These are phyloP conservation scores for Oryctolagus cuniculus DNA, from an alignment of 2,113 vertebrate species.

Conservation along the genomic window DNA sequence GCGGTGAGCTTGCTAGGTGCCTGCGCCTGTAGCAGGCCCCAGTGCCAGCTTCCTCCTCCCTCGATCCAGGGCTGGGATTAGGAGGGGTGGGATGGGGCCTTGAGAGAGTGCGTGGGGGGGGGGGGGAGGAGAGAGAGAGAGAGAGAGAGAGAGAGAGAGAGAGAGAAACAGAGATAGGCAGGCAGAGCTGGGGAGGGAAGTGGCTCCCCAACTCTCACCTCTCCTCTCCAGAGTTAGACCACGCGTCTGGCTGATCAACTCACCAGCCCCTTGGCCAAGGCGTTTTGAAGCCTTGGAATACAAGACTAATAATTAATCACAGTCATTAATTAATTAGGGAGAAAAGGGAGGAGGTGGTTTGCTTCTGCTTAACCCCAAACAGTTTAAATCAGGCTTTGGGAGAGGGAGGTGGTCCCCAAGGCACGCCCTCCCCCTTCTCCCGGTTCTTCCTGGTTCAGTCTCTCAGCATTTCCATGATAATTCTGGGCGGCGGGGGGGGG, in stretches of 20 bases:
- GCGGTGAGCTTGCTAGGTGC: background rate
- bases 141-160: background rate
- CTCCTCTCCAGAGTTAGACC: conserved; percentile 31
- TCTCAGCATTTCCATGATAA: conserved; percentile 78
- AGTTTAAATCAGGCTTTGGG: conserved; percentile 79
- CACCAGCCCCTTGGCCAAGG: background rate
- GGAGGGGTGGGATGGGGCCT: background rate
- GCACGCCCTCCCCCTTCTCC: conserved; percentile 58
- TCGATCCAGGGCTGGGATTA: background rate
- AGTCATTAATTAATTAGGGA: conserved; percentile 81
- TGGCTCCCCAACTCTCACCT: background rate
- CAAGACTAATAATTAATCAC: conserved; percentile 76
- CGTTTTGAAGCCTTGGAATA: conserved; percentile 49
- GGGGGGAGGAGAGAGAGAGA: background rate
- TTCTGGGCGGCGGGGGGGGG: background rate
- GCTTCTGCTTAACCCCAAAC: conserved; percentile 78
- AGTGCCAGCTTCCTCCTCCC: background rate
- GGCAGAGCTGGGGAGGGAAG: background rate
- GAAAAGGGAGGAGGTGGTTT: conserved; percentile 76
- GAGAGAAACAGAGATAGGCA: background rate
- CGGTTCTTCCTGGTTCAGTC: conserved; percentile 61
- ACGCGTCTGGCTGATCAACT: conserved; percentile 11
- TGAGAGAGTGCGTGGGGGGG: too few relatives aligned
- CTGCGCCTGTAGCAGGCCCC: accelerated
- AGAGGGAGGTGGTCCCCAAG: conserved; percentile 55